Evolutionary conservation across 64 coral and sea anemone genomes (phyloP).

Genomic region (Montipora capricornis): DNA sequence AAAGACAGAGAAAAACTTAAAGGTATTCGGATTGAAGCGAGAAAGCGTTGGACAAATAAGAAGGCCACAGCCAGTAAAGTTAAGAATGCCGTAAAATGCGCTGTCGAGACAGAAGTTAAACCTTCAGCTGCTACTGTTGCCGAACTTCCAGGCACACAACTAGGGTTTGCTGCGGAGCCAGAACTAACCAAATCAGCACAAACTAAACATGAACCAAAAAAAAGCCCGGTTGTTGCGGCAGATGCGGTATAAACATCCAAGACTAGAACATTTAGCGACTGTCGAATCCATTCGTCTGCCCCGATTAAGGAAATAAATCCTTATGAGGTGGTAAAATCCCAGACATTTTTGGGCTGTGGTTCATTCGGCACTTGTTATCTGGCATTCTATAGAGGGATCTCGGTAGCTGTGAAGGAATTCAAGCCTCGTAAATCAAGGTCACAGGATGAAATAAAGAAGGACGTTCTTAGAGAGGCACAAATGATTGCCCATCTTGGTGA

Average conservation of each 20-base stretch:
- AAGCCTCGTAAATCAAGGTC: not conserved
- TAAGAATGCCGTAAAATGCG: not conserved
- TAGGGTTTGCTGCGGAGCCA: not conserved
- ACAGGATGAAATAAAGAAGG: constrained; percentile 16
- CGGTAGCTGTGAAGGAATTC: constrained; percentile 57
- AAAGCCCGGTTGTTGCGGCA: no score
- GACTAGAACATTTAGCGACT: not conserved
- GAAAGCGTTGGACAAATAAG: not conserved
- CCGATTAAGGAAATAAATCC: constrained; percentile 23
- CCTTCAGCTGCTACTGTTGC: not conserved
- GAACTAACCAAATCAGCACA: not conserved
- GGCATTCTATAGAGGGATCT: constrained; percentile 56
- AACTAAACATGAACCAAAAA: not conserved
- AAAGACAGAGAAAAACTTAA: not conserved
- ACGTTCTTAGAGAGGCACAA: constrained; percentile 43
- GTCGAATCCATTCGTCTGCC: not conserved
- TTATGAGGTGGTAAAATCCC: constrained; percentile 12
- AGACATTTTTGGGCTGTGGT: constrained; percentile 5
- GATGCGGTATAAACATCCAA: not conserved
- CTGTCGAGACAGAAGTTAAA: not conserved
- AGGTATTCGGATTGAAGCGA: not conserved
- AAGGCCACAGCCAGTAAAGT: not conserved
- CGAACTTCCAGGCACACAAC: not conserved
- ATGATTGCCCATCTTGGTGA: constrained; percentile 48
- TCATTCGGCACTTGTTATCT: constrained; percentile 49